Conservation (phyloP, 2,888 invertebrate species). For the Lydus trimaculatus region DNA sequence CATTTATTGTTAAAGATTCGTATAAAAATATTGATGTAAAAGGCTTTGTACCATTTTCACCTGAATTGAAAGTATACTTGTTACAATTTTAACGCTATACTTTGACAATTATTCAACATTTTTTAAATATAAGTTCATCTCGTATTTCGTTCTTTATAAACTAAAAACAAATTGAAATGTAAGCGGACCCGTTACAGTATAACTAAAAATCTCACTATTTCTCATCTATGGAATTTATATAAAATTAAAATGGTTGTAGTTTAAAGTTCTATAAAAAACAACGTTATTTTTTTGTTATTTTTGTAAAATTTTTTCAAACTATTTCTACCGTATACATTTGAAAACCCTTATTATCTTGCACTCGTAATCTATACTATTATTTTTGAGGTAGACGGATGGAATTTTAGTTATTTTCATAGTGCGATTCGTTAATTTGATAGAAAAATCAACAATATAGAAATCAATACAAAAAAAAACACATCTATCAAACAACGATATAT, state of each 20-base stretch:
- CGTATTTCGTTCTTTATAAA: not conserved
- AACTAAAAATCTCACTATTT: conserved; percentile 13
- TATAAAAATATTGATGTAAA: conserved; percentile 59
- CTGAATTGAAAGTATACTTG: conserved; percentile 54
- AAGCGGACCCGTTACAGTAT: conserved; percentile 29
- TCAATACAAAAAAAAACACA: not conserved
- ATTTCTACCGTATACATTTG: conserved; percentile 59
- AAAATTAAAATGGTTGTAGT: not conserved
- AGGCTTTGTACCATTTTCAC: conserved; percentile 60
- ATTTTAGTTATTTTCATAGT: conserved; percentile 45
- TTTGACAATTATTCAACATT: not conserved
- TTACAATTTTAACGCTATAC: conserved; percentile 16
- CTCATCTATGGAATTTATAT: not conserved
- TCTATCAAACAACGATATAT: conserved; percentile 12
- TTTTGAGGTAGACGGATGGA: conserved; percentile 62
- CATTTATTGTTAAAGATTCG: conserved; percentile 51
- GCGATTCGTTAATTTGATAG: not conserved
- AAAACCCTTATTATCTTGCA: conserved; percentile 60
- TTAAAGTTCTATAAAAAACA: not conserved
- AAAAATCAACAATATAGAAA: not conserved
- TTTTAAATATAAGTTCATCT: not conserved
- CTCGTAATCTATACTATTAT: conserved; percentile 47
- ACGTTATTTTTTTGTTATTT: not conserved
- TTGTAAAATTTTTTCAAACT: conserved; percentile 34
- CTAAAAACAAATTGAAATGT: conserved; percentile 18